These are phyloP conservation scores for Littorina saxatilis DNA, from an alignment of 1,140 invertebrate species.

Conservation along the genomic window DNA sequence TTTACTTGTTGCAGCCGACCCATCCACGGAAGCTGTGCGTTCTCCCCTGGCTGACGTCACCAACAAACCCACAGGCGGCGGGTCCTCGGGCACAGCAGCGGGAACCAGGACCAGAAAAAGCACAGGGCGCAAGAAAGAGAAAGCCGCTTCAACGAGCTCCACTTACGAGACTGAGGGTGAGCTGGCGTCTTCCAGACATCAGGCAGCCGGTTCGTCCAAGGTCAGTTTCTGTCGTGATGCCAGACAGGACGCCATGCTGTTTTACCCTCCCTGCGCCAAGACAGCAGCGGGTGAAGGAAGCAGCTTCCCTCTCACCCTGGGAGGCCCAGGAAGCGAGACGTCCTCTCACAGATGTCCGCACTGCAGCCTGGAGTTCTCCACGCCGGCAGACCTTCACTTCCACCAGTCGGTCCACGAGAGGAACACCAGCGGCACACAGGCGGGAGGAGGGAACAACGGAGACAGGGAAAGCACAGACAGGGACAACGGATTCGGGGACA, in stretches of 20 bases:
- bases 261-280: too few species aligned
- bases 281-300: too few species aligned
- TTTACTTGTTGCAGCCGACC: background rate
- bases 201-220: too few species aligned
- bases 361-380: background rate
- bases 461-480: conserved; percentile 6
- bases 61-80: background rate
- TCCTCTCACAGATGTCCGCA: background rate
- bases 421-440: background rate
- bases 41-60: background rate
- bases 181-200: too few species aligned
- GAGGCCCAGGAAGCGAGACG: background rate
- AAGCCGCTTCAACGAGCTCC: background rate
- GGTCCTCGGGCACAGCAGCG: background rate
- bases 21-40: background rate
- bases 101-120: background rate
- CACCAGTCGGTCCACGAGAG: background rate
- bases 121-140: background rate
- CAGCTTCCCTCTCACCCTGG: too few species aligned
- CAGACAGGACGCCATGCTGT: too few species aligned
- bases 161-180: too few species aligned
- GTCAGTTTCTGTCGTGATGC: too few species aligned
- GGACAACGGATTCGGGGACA: conserved; percentile 13
- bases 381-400: background rate
- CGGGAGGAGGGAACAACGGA: background rate